A percentile compares a stretch with the other conserved stretches of the same genome.
Conservation (phyloP, 2,797 vertebrate genomes). For the Danio tinwini region DNA sequence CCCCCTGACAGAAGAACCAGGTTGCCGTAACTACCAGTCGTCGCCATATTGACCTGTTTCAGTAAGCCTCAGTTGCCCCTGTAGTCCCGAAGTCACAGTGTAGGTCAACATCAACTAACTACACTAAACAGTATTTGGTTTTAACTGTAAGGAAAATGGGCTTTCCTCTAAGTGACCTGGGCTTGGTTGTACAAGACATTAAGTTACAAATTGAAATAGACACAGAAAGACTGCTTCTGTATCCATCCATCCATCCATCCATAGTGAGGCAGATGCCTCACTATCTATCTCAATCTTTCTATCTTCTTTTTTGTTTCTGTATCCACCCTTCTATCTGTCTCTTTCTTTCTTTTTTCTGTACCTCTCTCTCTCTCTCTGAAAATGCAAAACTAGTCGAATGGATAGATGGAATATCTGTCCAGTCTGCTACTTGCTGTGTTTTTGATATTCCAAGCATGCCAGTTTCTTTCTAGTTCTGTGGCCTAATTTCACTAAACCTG, state of each 20-base stretch:
- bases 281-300: too few species aligned
- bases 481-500: neutral
- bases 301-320: too few species aligned
- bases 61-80: neutral
- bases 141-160: neutral
- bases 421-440: neutral
- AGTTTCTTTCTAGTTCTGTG: neutral
- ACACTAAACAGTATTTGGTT: neutral
- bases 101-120: neutral
- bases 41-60: slow-evolving; percentile 5
- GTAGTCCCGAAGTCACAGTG: neutral
- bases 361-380: too few species aligned
- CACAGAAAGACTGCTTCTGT: neutral
- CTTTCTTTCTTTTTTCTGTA: too few species aligned
- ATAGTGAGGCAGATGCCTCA: too few species aligned
- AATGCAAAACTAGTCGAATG: too few species aligned
- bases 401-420: too few species aligned
- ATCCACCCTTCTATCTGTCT: too few species aligned
- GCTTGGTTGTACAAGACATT: neutral
- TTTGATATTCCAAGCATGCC: neutral
- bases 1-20: neutral
- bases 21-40: neutral
- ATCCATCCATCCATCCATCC: too few species aligned
- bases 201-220: neutral
- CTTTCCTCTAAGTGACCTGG: neutral